These are phyloP conservation scores for Nemapogon koenigi DNA, from an alignment of 2,888 invertebrate genomes.

Conservation along the genomic window DNA sequence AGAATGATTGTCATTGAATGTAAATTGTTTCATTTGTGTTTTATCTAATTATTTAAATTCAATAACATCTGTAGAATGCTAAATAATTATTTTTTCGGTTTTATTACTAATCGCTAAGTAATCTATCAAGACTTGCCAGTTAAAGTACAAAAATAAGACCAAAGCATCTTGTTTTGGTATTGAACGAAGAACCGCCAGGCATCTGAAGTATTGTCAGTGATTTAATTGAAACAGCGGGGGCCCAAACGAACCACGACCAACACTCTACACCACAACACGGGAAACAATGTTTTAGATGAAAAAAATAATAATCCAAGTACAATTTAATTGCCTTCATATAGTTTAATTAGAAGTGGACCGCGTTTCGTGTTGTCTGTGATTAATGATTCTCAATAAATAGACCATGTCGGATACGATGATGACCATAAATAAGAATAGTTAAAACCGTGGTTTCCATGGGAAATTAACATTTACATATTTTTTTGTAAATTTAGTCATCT, in stretches of 20 bases:
- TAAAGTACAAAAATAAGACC: neutral
- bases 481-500: no score
- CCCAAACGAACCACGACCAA: slow-evolving; percentile 29
- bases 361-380: slow-evolving; percentile 31
- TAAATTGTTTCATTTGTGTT: no score
- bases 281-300: slow-evolving; percentile 57
- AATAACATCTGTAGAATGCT: no score
- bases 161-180: slow-evolving; percentile 11
- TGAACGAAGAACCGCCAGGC: slow-evolving; percentile 36
- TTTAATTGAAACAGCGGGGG: slow-evolving; percentile 64
- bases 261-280: slow-evolving; percentile 32
- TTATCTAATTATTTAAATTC: no score
- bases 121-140: slow-evolving; percentile 7
- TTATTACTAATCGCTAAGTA: no score
- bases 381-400: slow-evolving; percentile 41
- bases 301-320: slow-evolving; percentile 31
- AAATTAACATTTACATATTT: no score
- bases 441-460: no score
- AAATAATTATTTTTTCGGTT: no score
- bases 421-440: slow-evolving; percentile 18
- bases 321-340: slow-evolving; percentile 51
- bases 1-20: no score
- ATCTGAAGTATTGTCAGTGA: slow-evolving; percentile 60
- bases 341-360: slow-evolving; percentile 42
- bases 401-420: slow-evolving; percentile 22